Evolutionary conservation across 2,797 vertebrate genomes (phyloP).

Genomic region (Girardinus metallicus): DNA sequence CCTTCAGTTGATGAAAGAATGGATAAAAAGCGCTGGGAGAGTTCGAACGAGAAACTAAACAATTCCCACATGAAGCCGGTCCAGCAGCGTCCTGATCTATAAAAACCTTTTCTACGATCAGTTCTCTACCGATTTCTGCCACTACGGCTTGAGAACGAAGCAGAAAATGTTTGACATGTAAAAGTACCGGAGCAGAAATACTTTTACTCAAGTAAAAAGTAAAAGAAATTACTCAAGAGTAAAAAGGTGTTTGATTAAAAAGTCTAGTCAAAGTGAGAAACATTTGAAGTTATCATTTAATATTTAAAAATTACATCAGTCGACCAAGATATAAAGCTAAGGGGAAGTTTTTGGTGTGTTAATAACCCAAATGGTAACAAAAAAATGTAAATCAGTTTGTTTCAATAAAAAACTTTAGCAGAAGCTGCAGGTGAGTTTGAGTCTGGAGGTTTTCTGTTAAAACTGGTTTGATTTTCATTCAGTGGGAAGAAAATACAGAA

Average conservation of each 20-base stretch:
- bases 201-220: not conserved
- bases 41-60: conserved; percentile 14
- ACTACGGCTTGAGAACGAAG: conserved; percentile 5
- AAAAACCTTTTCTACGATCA: conserved; percentile 36
- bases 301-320: too few species aligned
- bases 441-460: too few species aligned
- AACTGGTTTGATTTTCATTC: too few species aligned
- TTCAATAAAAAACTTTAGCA: too few species aligned
- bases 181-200: not conserved
- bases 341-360: too few species aligned
- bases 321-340: too few species aligned
- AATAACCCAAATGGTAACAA: too few species aligned
- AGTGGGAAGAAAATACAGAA: too few species aligned
- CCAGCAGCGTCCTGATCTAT: conserved; percentile 1
- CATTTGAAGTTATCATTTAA: too few species aligned
- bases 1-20: conserved; percentile 16
- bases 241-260: not conserved
- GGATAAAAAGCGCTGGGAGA: conserved; percentile 10
- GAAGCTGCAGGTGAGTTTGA: too few species aligned
- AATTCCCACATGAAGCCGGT: conserved; percentile 22
- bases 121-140: conserved; percentile 10
- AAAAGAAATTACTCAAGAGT: too few species aligned
- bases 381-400: too few species aligned
- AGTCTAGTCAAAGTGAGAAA: not conserved
- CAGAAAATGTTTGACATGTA: not conserved